A percentile compares a stretch with the other conserved stretches of the same genome.
These are phyloP conservation scores for Verasper variegatus DNA, from an alignment of 2,113 vertebrate species.

Conservation along the genomic window DNA sequence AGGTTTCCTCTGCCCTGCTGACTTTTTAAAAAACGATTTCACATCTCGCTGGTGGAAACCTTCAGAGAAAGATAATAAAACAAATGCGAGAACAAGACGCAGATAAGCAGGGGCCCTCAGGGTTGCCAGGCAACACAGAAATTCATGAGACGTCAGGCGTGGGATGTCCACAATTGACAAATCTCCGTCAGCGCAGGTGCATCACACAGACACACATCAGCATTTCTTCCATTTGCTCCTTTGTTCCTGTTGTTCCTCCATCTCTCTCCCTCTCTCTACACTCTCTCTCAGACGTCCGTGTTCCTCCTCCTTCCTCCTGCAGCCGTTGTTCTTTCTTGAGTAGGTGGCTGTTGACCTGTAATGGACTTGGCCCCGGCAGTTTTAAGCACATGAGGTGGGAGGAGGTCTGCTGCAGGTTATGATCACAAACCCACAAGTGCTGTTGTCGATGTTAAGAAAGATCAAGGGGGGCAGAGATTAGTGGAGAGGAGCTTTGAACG, in stretches of 20 bases:
- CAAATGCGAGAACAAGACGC: conserved; percentile 17
- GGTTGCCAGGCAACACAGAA: conserved; percentile 82
- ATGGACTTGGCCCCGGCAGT: conserved; percentile 6
- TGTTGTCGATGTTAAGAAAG: conserved; percentile 17
- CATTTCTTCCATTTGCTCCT: neutral
- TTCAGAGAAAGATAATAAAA: conserved; percentile 29
- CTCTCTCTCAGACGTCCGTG: conserved; percentile 1
- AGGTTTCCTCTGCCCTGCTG: conserved; percentile 18
- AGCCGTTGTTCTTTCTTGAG: neutral
- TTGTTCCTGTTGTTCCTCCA: neutral
- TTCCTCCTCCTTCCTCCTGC: neutral
- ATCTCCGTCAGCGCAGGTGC: conserved; percentile 66
- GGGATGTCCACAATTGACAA: conserved; percentile 78
- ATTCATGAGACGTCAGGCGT: conserved; percentile 72
- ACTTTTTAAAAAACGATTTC: conserved; percentile 15
- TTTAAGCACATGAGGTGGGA: neutral
- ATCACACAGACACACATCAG: conserved; percentile 53
- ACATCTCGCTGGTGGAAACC: neutral
- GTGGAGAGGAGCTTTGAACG: neutral
- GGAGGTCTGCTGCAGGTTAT: conserved; percentile 4
- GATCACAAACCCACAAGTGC: conserved; percentile 30
- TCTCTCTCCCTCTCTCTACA: neutral
- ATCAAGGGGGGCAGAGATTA: conserved; percentile 29
- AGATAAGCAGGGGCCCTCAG: conserved; percentile 39
- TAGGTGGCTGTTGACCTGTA: conserved; percentile 32